Evolutionary conservation across 2,888 invertebrate genomes (phyloP).

Genomic region (Tipula confusa): DNA sequence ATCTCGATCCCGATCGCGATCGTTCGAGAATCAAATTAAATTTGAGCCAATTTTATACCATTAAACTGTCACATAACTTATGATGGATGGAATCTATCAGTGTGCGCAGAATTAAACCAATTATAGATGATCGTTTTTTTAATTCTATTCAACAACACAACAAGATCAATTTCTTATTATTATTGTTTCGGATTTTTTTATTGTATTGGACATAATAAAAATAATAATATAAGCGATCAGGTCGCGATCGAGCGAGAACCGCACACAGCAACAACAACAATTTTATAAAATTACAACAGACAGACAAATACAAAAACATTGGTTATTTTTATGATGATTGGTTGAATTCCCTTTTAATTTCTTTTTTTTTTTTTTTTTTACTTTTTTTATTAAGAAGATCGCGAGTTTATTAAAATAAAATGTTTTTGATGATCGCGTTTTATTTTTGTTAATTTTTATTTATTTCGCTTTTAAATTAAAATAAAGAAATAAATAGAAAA

Average conservation of each 20-base stretch:
- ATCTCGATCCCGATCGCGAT: background rate
- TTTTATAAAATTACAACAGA: background rate
- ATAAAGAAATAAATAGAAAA: conserved; percentile 25
- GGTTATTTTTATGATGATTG: conserved; percentile 25
- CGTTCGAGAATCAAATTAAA: background rate
- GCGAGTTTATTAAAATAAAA: conserved; percentile 20
- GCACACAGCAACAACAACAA: no score
- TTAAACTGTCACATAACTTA: conserved; percentile 25
- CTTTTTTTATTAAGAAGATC: conserved; percentile 25
- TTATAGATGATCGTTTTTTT: background rate
- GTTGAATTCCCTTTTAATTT: conserved; percentile 20
- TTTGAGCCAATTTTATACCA: conserved; percentile 25
- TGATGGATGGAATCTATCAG: conserved; percentile 20
- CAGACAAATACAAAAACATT: background rate
- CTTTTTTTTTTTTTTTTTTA: background rate
- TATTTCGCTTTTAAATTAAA: background rate
- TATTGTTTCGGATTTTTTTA: background rate
- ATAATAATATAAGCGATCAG: background rate
- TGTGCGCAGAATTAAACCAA: background rate
- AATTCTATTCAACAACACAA: background rate
- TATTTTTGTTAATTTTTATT: background rate
- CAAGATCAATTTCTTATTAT: conserved; percentile 14
- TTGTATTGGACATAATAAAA: conserved; percentile 12
- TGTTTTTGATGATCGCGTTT: conserved; percentile 25
- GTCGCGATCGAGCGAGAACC: background rate